Base-by-base conservation (phyloP, 1,140 invertebrate genomes). In the Diabrotica undecimpunctata region DNA sequence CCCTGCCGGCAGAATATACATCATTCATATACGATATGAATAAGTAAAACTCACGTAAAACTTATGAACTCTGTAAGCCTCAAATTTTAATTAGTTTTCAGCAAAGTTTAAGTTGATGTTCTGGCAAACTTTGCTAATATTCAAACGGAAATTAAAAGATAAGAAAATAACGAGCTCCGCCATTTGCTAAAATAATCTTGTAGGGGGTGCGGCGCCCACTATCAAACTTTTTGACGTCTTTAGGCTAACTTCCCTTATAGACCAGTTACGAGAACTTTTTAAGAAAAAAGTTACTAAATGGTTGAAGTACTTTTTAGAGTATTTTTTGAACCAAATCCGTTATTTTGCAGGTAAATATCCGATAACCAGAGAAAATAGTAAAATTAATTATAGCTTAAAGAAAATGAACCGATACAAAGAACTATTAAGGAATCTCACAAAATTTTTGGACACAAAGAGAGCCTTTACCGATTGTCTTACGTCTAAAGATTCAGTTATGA, bases 41-140 rank as follows among this genome's bases (percentile, higher is more conserved):
- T 73, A 70, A 72, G 70, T 73, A 73, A 72, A 73, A 73, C 74
- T 74, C 67, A 65, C 69, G 74, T 72, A 72, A 75, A 75, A 75
- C 74, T 75, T 66, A 62, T 61, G 64, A 67, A 70, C 69, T 71
- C 69, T 25, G 55, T 11, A 35, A 64, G 66, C 54, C 68, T 74
- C 72, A 71, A 75, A 75, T 75, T 75, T 75, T 74, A 75, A 75
- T 75, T 75, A 75, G 74, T 75, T 75, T 74, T 75, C 61, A 62
- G 36, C 61, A 13, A 62, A 62, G 61, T 58, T 62, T 62, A 52
- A 68, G 67, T 70, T 71, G 65, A 72, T 72, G 70, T 66, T 54
- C 54, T 65, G 62, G 62, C 60, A 62, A 75, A 75, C 74, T 74
- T 74, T 75, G 68, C 64, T 73, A 74, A 75, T 75, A 75, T 74